Conservation (phyloP, 2,888 invertebrate genomes). For the Stegophylla sp. region DNA sequence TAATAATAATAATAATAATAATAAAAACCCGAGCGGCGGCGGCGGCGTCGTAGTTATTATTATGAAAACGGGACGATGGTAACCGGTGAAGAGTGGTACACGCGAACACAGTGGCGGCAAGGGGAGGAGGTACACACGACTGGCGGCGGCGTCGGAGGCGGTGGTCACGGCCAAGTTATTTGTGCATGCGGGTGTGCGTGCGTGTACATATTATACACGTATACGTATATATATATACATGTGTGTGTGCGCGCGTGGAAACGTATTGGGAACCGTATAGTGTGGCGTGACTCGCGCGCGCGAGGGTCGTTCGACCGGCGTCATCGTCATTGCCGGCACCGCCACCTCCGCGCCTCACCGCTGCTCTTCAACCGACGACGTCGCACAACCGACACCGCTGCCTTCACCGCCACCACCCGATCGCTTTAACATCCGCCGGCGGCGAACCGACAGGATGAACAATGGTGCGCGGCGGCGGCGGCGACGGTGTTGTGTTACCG, state of each 20-base stretch:
- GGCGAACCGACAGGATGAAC: conserved; percentile 48
- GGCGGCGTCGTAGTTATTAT: conserved; percentile 15
- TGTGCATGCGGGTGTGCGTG: conserved; percentile 8
- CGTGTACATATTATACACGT: not conserved
- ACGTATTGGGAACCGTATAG: conserved; percentile 43
- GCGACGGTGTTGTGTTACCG: conserved; percentile 49
- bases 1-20: conserved; percentile 24
- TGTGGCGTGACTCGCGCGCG: conserved; percentile 54
- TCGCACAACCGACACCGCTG: not conserved
- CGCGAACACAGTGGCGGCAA: not conserved
- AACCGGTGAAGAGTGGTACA: conserved; percentile 1
- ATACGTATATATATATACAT: not conserved
- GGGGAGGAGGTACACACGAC: conserved; percentile 11
- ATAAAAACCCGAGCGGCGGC: conserved; percentile 47
- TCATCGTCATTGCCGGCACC: conserved; percentile 22
- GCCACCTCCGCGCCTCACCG: not conserved
- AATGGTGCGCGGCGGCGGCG: conserved; percentile 18
- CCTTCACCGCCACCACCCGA: not conserved
- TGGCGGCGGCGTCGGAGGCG: conserved; percentile 7
- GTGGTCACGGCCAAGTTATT: conserved; percentile 12
- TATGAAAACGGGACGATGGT: conserved; percentile 30
- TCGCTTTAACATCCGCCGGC: conserved; percentile 54
- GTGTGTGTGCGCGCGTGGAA: not conserved
- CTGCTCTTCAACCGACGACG: not conserved
- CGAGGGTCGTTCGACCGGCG: conserved; percentile 50